Conservation (phyloP, 2,888 invertebrate genomes). For the Entomobrya proxima region DNA sequence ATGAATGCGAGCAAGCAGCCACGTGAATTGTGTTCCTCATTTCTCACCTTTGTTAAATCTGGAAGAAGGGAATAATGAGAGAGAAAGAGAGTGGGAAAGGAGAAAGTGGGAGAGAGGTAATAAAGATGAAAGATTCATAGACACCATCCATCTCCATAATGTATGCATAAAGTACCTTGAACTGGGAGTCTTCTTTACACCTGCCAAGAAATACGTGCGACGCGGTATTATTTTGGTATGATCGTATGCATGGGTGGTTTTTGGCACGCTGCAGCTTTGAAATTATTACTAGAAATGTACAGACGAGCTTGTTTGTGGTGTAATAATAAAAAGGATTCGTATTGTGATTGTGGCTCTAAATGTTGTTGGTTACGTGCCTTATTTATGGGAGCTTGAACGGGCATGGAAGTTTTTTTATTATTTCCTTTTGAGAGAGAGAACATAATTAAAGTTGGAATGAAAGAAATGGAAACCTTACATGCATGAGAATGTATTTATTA, state of each 20-base stretch:
- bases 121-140: conserved; percentile 58
- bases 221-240: neutral
- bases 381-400: no score
- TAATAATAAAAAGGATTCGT: no score
- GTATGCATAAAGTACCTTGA: conserved; percentile 34
- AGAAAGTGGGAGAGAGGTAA: conserved; percentile 5
- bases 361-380: no score
- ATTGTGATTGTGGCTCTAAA: no score
- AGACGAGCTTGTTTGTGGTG: no score
- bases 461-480: no score
- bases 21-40: conserved; percentile 16
- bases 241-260: conserved; percentile 30
- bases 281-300: conserved; percentile 29
- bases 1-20: conserved; percentile 21
- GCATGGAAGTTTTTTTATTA: no score
- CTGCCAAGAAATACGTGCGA: conserved; percentile 44
- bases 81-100: neutral
- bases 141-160: conserved; percentile 46
- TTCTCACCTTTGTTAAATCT: conserved; percentile 49
- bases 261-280: conserved; percentile 31
- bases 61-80: neutral
- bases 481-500: no score
- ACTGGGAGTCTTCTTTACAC: conserved; percentile 18
- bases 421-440: no score
- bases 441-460: no score